These are phyloP conservation scores for Drosophila meridiana DNA, from an alignment of 2,888 invertebrate species.

Conservation along the genomic window DNA sequence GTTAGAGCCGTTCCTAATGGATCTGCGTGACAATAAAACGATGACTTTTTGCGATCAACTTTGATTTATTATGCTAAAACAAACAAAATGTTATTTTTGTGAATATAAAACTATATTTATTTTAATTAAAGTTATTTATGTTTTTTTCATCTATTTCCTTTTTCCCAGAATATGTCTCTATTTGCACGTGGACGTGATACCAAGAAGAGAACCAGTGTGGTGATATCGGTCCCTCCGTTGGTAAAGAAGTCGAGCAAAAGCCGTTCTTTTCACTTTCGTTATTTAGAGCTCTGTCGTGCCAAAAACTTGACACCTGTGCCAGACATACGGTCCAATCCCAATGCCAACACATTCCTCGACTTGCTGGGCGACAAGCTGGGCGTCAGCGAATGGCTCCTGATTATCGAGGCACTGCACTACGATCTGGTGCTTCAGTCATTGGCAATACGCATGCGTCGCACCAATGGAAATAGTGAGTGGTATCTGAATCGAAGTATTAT, in stretches of 20 bases:
- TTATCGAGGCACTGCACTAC: conserved; percentile 89
- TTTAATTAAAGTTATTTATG: not conserved
- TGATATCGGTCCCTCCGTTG: conserved; percentile 54
- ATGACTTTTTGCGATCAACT: not conserved
- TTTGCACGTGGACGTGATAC: conserved; percentile 37
- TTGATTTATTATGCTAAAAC: not conserved
- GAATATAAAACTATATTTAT: not conserved
- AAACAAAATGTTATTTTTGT: not conserved
- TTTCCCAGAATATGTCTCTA: conserved; percentile 51
- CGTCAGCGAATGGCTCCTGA: conserved; percentile 91
- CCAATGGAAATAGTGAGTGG: conserved; percentile 76
- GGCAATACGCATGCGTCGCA: conserved; percentile 88
- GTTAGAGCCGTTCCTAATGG: conserved; percentile 22
- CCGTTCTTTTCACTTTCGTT: conserved; percentile 84
- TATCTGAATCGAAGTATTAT: not conserved
- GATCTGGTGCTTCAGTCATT: conserved; percentile 90
- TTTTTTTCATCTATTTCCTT: not conserved
- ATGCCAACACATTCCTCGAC: conserved; percentile 87
- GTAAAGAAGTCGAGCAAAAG: conserved; percentile 81
- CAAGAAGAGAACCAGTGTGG: conserved; percentile 38
- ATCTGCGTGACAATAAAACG: conserved; percentile 11
- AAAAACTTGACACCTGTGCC: conserved; percentile 81
- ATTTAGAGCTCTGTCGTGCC: conserved; percentile 83
- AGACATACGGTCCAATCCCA: conserved; percentile 81
- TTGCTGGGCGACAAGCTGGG: conserved; percentile 91